Conservation (phyloP, 2,888 invertebrate genomes). For the Linnaemya vulpina region DNA sequence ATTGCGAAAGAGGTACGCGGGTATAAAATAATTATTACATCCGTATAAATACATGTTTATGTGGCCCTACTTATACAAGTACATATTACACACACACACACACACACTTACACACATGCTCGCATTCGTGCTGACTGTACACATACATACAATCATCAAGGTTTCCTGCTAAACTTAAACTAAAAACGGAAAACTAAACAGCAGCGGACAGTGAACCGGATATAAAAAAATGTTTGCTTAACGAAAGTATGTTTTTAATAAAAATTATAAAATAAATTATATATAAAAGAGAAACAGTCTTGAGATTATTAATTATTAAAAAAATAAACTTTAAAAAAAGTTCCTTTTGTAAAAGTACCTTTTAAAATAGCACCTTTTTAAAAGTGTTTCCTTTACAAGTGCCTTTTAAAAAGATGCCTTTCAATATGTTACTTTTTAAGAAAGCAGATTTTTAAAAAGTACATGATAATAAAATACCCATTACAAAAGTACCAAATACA, state of each 20-base stretch:
- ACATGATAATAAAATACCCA: too few species aligned
- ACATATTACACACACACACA: neutral
- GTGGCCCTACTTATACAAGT: too few species aligned
- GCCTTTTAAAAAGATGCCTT: too few species aligned
- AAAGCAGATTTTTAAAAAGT: too few species aligned
- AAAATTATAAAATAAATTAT: too few species aligned
- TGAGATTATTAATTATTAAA: too few species aligned
- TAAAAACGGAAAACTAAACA: conserved; percentile 18
- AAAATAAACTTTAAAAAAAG: too few species aligned
- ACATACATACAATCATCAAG: conserved; percentile 32
- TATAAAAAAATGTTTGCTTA: neutral
- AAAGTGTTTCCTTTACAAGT: neutral
- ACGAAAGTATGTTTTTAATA: neutral
- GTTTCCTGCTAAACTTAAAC: conserved; percentile 47
- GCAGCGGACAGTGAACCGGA: neutral
- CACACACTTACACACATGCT: neutral
- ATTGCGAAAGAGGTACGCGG: neutral
- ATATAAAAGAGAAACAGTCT: too few species aligned
- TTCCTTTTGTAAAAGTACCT: too few species aligned
- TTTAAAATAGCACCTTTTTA: neutral
- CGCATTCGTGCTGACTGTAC: neutral
- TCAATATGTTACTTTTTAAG: too few species aligned
- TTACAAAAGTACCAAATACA: too few species aligned
- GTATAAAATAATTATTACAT: conserved; percentile 32
- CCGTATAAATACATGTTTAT: conserved; percentile 6